Conservation (phyloP, 2,888 invertebrate species). For the Tryphoninae sp. region DNA sequence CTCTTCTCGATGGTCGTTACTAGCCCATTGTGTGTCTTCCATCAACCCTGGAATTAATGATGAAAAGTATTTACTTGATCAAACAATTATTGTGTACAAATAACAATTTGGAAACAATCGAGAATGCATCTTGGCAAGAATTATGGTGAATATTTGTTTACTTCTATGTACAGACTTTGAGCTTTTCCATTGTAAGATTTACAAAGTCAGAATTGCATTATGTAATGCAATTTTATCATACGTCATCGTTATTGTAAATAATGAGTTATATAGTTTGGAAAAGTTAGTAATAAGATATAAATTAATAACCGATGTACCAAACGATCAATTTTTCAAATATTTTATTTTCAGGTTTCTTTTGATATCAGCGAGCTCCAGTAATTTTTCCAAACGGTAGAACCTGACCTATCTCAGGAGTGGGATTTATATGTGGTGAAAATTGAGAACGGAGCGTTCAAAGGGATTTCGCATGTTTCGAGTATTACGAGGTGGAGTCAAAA, state of each 20-base stretch:
- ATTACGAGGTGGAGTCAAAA: conserved; percentile 3
- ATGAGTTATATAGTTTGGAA: too few species aligned
- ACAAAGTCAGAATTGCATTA: too few species aligned
- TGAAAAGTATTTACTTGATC: background rate
- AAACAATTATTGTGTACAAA: background rate
- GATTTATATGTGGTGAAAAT: background rate
- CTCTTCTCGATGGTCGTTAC: conserved; percentile 15
- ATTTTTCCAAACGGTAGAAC: background rate
- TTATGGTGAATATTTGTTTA: background rate
- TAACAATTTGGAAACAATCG: background rate
- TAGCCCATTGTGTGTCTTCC: conserved; percentile 9
- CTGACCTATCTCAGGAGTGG: background rate
- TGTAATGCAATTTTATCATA: too few species aligned
- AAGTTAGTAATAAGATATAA: too few species aligned
- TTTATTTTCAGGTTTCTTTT: too few species aligned
- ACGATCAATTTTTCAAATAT: too few species aligned
- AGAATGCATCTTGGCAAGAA: background rate
- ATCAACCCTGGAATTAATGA: conserved; percentile 54
- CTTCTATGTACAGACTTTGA: background rate
- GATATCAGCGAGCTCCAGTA: background rate
- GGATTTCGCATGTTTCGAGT: background rate
- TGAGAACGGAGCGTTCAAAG: background rate
- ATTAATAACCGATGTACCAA: too few species aligned
- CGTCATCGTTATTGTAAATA: too few species aligned
- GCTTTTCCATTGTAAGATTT: background rate